Percentiles rank a stretch among this genome's conserved stretches.
Evolutionary conservation across 2,888 invertebrate genomes (phyloP).

Genomic region (Elaeidobius kamerunicus): DNA sequence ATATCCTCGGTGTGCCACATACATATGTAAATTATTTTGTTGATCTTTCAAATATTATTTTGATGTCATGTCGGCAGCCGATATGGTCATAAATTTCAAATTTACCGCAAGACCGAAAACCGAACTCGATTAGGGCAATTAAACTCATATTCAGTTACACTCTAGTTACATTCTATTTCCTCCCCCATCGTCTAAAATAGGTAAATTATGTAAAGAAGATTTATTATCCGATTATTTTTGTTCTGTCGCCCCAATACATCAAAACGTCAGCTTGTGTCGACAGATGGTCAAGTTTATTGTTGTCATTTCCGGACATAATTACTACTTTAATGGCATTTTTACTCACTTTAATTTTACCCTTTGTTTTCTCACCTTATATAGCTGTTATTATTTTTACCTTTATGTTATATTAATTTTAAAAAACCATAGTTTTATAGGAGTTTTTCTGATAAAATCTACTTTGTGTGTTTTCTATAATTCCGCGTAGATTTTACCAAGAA

Average conservation of each 20-base stretch:
- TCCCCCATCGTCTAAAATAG: conserved; percentile 3
- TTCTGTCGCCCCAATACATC: conserved; percentile 14
- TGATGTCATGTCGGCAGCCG: no score
- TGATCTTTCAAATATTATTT: no score
- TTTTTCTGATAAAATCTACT: background rate
- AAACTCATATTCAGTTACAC: conserved; percentile 7
- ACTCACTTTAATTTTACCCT: no score
- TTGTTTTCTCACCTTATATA: no score
- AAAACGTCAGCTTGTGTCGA: conserved; percentile 20
- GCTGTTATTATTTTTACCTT: no score
- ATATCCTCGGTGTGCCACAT: no score
- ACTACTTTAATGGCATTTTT: no score
- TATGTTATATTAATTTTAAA: background rate
- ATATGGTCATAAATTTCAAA: no score
- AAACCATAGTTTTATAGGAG: background rate
- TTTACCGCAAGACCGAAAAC: conserved; percentile 3
- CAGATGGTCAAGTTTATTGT: conserved; percentile 15
- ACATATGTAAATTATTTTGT: no score
- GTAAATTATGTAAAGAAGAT: conserved; percentile 10
- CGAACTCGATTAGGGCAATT: conserved; percentile 9
- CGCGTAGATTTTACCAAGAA: background rate
- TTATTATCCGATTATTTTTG: conserved; percentile 18
- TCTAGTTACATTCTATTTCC: background rate
- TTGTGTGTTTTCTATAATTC: background rate
- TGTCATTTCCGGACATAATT: conserved; percentile 14